A percentile compares a stretch with the other conserved stretches of the same genome.
These are phyloP conservation scores for Periplaneta americana DNA, from an alignment of 1,140 invertebrate species.

Conservation along the genomic window DNA sequence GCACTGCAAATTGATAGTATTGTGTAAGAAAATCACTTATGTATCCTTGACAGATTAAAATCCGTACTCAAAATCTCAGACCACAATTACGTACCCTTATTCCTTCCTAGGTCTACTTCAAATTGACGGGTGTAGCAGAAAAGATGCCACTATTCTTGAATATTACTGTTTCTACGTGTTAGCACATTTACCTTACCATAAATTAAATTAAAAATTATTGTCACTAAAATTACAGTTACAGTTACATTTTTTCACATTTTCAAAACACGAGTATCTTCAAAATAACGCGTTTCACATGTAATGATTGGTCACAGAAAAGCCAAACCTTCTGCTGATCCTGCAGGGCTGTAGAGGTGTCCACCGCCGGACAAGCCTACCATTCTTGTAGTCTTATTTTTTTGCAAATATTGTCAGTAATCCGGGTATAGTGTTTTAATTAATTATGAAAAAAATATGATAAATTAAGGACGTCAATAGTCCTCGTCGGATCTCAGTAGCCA, in stretches of 20 bases:
- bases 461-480: not conserved
- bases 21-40: not conserved
- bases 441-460: no score
- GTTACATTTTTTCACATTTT: not conserved
- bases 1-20: not conserved
- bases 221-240: not conserved
- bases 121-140: not conserved
- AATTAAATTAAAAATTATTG: not conserved
- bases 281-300: not conserved
- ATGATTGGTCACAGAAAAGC: constrained; percentile 2
- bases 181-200: not conserved
- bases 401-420: not conserved
- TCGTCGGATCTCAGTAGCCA: not conserved
- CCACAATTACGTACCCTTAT: not conserved
- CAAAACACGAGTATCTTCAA: constrained; percentile 1
- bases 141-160: not conserved
- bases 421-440: not conserved
- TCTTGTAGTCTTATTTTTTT: constrained; percentile 2
- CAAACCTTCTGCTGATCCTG: constrained; percentile 33
- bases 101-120: not conserved
- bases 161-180: not conserved
- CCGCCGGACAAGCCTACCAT: constrained; percentile 38
- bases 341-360: constrained; percentile 34
- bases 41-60: not conserved
- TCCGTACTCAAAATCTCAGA: not conserved